Base-by-base conservation (phyloP, 1,140 invertebrate species). In the Cydia fagiglandana region DNA sequence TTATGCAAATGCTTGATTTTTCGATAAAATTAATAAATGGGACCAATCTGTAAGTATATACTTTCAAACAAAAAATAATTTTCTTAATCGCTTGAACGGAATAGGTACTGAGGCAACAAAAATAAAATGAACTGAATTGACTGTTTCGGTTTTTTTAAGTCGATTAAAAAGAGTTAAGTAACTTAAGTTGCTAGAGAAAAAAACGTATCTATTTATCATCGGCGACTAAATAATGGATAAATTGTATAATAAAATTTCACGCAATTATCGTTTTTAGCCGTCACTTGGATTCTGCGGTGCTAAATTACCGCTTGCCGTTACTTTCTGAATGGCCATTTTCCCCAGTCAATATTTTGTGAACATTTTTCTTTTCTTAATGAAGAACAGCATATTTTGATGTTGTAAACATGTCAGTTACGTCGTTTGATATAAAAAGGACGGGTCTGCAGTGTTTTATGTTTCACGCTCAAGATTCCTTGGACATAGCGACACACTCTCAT, bases 231-330 rank as follows among this genome's bases (percentile, higher is more conserved):
- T 53, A 53, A 53, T 53, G n/a, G 17, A 17, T 53, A n/a, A 53
- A 53, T 47, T 17, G 53, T 24, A 20, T 56, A 61, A 61, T 7
- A 24, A 7, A 10, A 61, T 61, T 61, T 61, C 56, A 61, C 56
- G 56, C 15, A 61, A 61, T 61, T 61, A 61, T 9, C 20, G 56
- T 61, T 61, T 61, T 61, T 61, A 61, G 56, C 17, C 56, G 13
- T 47, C 45, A 12, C 20, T n/a, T 10, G 17, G 53, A 61, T 61
- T 61, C 56, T 24, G 56, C 20, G 17, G 17, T n/a, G 20, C 4
- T 61, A 24, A 61, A 61, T 61, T 53, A 20, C 56, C 17, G 10
- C 7, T 24, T 20, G 17, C 56, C 56, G 56, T 61, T 61, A 12
- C 20, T 61, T 61, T 24, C n/a, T 24, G 20, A 61, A 24, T 24